Evolutionary conservation across 2,113 vertebrate species (phyloP).

Genomic region (Cephalopterus ornatus): DNA sequence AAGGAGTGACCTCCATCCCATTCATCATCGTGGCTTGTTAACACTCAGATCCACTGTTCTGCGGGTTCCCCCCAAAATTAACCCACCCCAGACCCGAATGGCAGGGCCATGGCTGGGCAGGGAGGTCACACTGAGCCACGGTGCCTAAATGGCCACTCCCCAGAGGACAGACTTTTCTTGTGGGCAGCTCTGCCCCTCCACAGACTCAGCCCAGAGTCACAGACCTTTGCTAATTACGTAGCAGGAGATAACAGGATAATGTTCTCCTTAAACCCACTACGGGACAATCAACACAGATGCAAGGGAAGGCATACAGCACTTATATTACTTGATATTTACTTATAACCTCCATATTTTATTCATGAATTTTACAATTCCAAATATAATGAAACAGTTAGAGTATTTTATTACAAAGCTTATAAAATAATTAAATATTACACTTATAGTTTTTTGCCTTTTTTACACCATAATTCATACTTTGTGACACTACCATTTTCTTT

Average conservation of each 20-base stretch:
- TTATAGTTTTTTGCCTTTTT: slow-evolving; percentile 74
- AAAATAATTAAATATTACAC: slow-evolving; percentile 88
- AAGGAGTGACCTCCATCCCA: neutral
- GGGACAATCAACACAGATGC: neutral
- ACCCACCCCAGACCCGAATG: neutral
- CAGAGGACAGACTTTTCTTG: neutral
- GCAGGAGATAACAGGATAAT: neutral
- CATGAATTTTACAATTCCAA: slow-evolving; percentile 65
- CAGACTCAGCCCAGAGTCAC: neutral
- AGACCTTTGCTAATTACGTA: accelerated
- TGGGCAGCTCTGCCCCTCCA: neutral
- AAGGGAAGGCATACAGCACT: neutral
- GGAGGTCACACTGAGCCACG: neutral
- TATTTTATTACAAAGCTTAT: slow-evolving; percentile 84
- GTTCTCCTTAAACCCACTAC: neutral
- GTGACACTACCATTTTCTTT: slow-evolving; percentile 64
- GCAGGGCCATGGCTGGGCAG: neutral
- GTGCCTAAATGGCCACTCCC: neutral
- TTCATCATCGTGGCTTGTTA: slow-evolving; percentile 22
- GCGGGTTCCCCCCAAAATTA: neutral
- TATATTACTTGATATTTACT: neutral
- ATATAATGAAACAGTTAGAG: slow-evolving; percentile 73
- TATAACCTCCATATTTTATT: slow-evolving; percentile 53
- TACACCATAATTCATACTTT: slow-evolving; percentile 75
- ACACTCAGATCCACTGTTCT: neutral